These are phyloP conservation scores for Drosophila paucipuncta DNA, from an alignment of 2,888 invertebrate species.

Conservation along the genomic window DNA sequence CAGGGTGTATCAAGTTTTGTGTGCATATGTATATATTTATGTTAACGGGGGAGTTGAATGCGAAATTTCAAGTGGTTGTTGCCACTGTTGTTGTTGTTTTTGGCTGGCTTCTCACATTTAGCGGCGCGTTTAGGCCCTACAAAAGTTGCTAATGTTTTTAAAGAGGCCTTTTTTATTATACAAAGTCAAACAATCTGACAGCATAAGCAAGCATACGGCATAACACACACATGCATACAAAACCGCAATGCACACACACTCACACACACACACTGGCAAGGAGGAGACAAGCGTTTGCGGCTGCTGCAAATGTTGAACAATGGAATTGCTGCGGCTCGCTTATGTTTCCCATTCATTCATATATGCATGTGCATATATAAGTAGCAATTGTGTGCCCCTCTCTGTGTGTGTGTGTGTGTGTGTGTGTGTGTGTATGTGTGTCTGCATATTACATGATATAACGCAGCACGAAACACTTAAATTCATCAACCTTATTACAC, in stretches of 20 bases:
- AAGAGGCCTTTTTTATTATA: constrained; percentile 81
- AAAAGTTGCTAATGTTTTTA: constrained; percentile 83
- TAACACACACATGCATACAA: constrained; percentile 11
- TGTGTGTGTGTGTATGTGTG: constrained; percentile 30
- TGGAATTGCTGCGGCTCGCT: constrained; percentile 60
- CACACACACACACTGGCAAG: constrained; percentile 5
- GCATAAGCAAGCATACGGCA: constrained; percentile 50
- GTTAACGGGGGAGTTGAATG: constrained; percentile 46
- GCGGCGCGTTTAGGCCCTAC: constrained; percentile 75
- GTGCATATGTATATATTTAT: background rate
- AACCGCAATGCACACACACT: constrained; percentile 24
- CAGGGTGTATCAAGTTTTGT: constrained; percentile 25
- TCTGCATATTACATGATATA: constrained; percentile 67
- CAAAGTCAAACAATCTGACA: constrained; percentile 77
- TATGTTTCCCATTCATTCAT: constrained; percentile 78
- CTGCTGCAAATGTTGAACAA: constrained; percentile 68
- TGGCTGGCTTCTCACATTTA: constrained; percentile 58
- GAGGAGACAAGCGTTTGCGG: constrained; percentile 48
- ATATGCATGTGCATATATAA: constrained; percentile 56
- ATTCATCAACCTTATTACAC: constrained; percentile 71
- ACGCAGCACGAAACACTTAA: constrained; percentile 68
- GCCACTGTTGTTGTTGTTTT: constrained; percentile 11
- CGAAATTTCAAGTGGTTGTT: constrained; percentile 48
- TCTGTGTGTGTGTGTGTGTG: constrained; percentile 26
- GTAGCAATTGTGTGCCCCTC: constrained; percentile 40